These are phyloP conservation scores for Amphimedon queenslandica DNA, from an alignment of 37 sponge, comb jelly and placozoan genomes.

Conservation along the genomic window DNA sequence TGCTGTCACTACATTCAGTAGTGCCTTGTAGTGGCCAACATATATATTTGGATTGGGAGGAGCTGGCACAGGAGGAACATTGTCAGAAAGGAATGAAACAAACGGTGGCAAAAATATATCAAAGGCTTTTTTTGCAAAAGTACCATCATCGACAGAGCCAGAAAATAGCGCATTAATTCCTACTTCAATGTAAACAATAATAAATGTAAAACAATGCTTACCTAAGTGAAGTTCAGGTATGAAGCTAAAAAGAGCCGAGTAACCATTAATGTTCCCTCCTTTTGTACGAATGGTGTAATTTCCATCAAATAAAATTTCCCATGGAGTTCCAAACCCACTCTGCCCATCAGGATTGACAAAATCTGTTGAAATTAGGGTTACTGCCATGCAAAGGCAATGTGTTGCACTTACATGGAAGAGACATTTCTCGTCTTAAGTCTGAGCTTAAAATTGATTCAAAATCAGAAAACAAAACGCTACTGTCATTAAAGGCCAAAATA, in stretches of 20 bases:
- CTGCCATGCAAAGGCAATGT: too few species aligned
- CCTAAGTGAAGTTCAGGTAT: too few species aligned
- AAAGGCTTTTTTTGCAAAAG: background rate
- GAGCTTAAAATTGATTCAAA: background rate
- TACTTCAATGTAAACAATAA: background rate
- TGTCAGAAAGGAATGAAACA: background rate
- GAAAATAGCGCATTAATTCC: constrained; percentile 63
- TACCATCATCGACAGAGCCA: constrained; percentile 41
- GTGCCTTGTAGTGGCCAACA: constrained; percentile 12
- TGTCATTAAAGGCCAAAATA: background rate
- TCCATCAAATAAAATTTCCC: constrained; percentile 48
- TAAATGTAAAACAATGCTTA: background rate
- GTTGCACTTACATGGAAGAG: too few species aligned
- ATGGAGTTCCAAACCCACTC: constrained; percentile 75
- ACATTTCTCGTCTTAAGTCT: constrained; percentile 4
- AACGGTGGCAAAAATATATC: constrained; percentile 26
- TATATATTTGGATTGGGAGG: constrained; percentile 24
- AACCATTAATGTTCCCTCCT: constrained; percentile 73
- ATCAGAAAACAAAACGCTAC: too few species aligned
- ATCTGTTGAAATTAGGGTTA: constrained; percentile 18
- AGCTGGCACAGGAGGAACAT: constrained; percentile 3
- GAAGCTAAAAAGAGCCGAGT: constrained; percentile 65
- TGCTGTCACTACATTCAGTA: background rate
- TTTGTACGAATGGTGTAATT: constrained; percentile 61
- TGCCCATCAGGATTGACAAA: constrained; percentile 59